phyloP scores from a whole-genome alignment of 2,888 invertebrate species.

The Trichogramma evanescens region DNA sequence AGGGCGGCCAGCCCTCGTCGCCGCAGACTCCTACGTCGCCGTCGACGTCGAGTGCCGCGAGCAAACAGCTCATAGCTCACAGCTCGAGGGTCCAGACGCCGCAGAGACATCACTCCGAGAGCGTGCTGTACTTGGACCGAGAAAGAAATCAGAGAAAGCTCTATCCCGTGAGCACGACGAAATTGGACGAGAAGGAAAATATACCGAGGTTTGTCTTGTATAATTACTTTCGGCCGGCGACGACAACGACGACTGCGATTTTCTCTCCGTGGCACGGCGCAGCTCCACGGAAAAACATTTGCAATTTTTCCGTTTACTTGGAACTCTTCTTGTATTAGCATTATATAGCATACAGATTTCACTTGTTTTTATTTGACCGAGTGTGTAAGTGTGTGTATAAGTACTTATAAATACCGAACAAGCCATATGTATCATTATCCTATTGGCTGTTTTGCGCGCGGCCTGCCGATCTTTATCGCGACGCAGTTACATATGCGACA shows the following conservation, averaged over 20 bases:
- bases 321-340: background rate
- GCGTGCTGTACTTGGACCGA: constrained; percentile 62
- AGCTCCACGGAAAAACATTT: background rate
- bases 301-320: background rate
- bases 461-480: constrained; percentile 5
- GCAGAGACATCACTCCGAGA: constrained; percentile 71
- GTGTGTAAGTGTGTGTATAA: too few relatives aligned
- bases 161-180: constrained; percentile 65
- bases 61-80: constrained; percentile 63
- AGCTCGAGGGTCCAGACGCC: constrained; percentile 71
- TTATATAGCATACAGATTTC: too few relatives aligned
- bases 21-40: background rate
- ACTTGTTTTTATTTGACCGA: too few relatives aligned
- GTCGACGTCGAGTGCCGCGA: constrained; percentile 26
- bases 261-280: background rate
- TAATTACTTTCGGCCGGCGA: background rate
- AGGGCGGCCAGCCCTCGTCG: constrained; percentile 19
- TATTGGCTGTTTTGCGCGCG: background rate
- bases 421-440: constrained; percentile 3
- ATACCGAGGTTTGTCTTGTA: constrained; percentile 14
- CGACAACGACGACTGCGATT: background rate
- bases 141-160: constrained; percentile 55
- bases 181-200: constrained; percentile 43
- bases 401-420: too few relatives aligned
- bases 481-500: constrained; percentile 5